A percentile compares a stretch with the other conserved stretches of the same genome.
These are phyloP conservation scores for Chloromyia formosa DNA, from an alignment of 2,888 invertebrate genomes.

Conservation along the genomic window DNA sequence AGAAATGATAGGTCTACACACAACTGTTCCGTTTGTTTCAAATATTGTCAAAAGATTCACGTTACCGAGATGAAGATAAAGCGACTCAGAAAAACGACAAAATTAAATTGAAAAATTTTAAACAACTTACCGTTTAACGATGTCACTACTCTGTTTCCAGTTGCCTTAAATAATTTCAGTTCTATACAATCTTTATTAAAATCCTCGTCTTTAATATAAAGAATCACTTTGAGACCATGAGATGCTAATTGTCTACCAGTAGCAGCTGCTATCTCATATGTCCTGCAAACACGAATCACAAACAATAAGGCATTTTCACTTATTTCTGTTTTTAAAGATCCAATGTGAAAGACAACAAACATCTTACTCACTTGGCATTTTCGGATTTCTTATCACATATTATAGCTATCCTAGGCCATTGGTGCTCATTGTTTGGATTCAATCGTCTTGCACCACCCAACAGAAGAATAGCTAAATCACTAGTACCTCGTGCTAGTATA, in stretches of 20 bases:
- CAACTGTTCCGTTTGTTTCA: no score
- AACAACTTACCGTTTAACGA: constrained; percentile 62
- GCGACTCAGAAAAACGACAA: no score
- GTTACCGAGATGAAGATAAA: no score
- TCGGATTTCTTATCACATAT: constrained; percentile 74
- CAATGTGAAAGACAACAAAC: no score
- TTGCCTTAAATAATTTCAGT: constrained; percentile 73
- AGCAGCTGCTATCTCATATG: constrained; percentile 75
- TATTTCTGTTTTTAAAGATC: no score
- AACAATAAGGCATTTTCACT: background rate
- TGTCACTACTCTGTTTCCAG: constrained; percentile 69
- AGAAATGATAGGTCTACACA: no score
- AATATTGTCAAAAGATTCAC: no score
- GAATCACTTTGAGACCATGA: constrained; percentile 79
- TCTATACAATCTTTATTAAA: constrained; percentile 68
- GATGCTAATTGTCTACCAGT: constrained; percentile 83
- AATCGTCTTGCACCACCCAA: constrained; percentile 85
- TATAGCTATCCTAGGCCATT: constrained; percentile 83
- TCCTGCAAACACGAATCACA: constrained; percentile 51
- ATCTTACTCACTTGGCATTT: constrained; percentile 60
- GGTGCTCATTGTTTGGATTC: constrained; percentile 87
- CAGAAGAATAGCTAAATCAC: constrained; percentile 84
- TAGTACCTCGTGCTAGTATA: constrained; percentile 83
- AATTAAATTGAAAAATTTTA: no score
- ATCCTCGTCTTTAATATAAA: constrained; percentile 68